phyloP scores from a whole-genome alignment of 35 echinoderm and acorn worm genomes.

The Hemicentrotus pulcherrimus region DNA sequence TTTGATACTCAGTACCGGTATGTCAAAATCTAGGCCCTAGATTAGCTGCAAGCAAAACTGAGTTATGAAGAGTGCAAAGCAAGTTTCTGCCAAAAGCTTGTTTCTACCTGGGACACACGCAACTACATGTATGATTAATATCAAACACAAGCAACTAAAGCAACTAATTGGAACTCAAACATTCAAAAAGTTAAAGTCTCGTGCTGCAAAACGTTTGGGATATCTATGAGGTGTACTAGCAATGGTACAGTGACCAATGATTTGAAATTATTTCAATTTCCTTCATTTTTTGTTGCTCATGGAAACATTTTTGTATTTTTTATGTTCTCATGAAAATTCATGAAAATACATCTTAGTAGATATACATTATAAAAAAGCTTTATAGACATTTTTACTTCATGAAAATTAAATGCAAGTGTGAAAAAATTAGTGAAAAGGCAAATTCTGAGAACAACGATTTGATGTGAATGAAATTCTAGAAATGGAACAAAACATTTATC shows the following conservation, averaged over 20 bases:
- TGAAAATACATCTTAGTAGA: no score
- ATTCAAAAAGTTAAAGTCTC: not conserved
- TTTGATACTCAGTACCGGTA: no score
- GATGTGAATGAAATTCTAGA: not conserved
- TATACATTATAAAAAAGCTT: not conserved
- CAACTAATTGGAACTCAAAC: not conserved
- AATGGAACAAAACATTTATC: not conserved
- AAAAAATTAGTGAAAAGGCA: not conserved
- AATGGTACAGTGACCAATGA: not conserved
- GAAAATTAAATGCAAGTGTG: not conserved
- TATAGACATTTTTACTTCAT: not conserved
- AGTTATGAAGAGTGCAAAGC: not conserved
- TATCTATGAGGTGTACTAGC: not conserved
- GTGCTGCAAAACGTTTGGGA: not conserved
- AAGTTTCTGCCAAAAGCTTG: not conserved
- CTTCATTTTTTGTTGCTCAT: not conserved
- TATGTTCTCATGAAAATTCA: no score
- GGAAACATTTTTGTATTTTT: not conserved
- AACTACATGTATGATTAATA: not conserved
- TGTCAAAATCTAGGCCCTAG: not conserved
- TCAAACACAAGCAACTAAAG: not conserved
- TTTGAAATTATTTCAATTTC: not conserved
- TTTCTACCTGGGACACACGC: not conserved
- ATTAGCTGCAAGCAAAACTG: not conserved
- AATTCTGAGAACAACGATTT: not conserved